Evolutionary conservation across 2,797 vertebrate genomes (phyloP).

Genomic region (Pachyuromys duprasi): DNA sequence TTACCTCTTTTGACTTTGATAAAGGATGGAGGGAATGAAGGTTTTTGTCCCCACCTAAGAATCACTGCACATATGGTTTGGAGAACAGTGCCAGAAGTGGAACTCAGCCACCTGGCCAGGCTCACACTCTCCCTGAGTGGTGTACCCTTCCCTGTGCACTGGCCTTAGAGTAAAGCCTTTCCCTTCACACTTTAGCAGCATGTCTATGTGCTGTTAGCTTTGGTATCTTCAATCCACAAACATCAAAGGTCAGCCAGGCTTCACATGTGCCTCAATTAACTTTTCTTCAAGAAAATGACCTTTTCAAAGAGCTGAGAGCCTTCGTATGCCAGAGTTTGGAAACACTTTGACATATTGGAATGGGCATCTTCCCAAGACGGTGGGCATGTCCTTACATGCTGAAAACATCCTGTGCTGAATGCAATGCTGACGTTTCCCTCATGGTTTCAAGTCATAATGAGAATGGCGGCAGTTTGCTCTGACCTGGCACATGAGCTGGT

Average conservation of each 20-base stretch:
- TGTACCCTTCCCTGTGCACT: not conserved
- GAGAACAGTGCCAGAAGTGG: not conserved
- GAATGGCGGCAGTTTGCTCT: conserved; percentile 26
- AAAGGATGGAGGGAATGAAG: conserved; percentile 23
- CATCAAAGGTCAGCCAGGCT: not conserved
- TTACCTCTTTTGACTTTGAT: conserved; percentile 9
- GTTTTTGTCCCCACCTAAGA: not conserved
- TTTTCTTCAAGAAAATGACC: not conserved
- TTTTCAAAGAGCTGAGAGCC: conserved; percentile 33
- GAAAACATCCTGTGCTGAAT: not conserved
- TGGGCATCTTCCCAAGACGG: not conserved
- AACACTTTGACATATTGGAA: conserved; percentile 9
- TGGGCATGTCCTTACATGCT: not conserved
- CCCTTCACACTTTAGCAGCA: not conserved
- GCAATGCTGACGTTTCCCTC: not conserved
- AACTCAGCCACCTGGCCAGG: not conserved
- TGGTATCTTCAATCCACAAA: conserved; percentile 42
- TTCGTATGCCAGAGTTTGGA: conserved; percentile 2
- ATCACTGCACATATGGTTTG: not conserved
- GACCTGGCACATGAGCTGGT: not conserved
- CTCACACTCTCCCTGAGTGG: not conserved
- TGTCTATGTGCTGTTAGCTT: not conserved
- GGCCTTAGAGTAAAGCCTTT: not conserved
- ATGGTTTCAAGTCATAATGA: not conserved
- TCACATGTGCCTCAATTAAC: conserved; percentile 30